Percentiles rank a stretch among this genome's conserved stretches.
These are phyloP conservation scores for Gerris lacustris DNA, from an alignment of 2,888 invertebrate species.

Conservation along the genomic window DNA sequence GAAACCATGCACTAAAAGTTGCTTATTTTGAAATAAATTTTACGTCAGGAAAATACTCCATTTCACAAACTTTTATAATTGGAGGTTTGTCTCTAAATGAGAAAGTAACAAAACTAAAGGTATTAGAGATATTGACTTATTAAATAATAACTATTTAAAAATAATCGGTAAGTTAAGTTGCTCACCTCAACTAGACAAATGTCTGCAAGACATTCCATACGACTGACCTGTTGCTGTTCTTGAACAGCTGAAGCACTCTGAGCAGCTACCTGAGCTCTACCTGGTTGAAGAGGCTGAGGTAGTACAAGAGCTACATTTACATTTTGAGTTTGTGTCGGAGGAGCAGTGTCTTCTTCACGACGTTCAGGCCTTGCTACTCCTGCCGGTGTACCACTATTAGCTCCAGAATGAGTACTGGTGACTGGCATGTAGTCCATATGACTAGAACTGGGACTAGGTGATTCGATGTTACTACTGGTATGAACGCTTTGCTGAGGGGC, in stretches of 20 bases:
- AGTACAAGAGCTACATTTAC: constrained; percentile 30
- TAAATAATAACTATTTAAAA: no score
- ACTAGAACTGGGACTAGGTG: constrained; percentile 59
- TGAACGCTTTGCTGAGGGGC: constrained; percentile 31
- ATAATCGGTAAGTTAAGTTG: no score
- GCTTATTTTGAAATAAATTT: no score
- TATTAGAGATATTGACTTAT: no score
- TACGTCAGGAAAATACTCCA: no score
- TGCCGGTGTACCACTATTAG: not conserved
- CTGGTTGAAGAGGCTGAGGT: constrained; percentile 33
- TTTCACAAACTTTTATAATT: no score
- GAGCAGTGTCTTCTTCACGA: constrained; percentile 24
- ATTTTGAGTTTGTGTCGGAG: constrained; percentile 26
- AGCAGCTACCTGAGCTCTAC: constrained; percentile 8
- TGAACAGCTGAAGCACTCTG: not conserved
- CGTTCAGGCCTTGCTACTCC: not conserved
- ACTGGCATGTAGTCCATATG: constrained; percentile 77
- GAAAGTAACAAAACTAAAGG: no score
- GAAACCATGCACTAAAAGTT: no score
- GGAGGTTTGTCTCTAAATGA: no score
- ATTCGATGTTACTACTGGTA: constrained; percentile 42
- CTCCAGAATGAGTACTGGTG: constrained; percentile 48
- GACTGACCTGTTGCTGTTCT: not conserved
- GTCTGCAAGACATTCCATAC: no score
- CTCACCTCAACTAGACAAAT: no score